phyloP scores from a whole-genome alignment of 2,888 invertebrate genomes.

The Nemurella pictetii region DNA sequence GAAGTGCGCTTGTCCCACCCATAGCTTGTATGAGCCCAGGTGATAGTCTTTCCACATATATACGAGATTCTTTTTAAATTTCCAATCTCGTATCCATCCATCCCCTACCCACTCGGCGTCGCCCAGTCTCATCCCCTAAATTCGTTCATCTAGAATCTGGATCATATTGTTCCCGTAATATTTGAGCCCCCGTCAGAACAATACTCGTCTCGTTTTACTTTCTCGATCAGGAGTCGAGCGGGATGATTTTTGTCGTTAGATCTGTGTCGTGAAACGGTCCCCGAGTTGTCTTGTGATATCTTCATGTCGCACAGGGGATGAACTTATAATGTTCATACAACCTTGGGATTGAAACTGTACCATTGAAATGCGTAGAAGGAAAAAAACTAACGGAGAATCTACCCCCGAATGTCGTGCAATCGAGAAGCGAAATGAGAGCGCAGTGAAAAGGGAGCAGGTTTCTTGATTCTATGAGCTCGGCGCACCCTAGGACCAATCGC shows the following conservation, averaged over 20 bases:
- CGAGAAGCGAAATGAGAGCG: slow-evolving; percentile 7
- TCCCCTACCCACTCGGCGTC: not conserved
- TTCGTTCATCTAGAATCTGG: slow-evolving; percentile 36
- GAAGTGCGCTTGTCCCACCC: not conserved
- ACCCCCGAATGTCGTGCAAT: not conserved
- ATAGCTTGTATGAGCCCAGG: not conserved
- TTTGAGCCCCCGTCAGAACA: not conserved
- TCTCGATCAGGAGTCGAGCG: not conserved
- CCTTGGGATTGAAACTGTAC: slow-evolving; percentile 22
- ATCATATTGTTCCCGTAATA: slow-evolving; percentile 31
- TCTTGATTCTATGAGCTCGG: not conserved
- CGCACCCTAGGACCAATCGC: not conserved
- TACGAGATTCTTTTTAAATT: slow-evolving; percentile 20
- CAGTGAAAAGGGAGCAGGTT: slow-evolving; percentile 3
- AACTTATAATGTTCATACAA: not conserved
- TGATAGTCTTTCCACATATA: not conserved
- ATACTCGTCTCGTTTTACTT: slow-evolving; percentile 22
- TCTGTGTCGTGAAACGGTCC: not conserved
- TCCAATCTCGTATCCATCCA: slow-evolving; percentile 9
- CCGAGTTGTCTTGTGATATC: slow-evolving; percentile 21
- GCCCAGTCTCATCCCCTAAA: not conserved
- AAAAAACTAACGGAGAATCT: not conserved
- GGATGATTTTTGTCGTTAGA: slow-evolving; percentile 22
- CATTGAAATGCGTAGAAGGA: not conserved
- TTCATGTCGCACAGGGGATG: slow-evolving; percentile 5